Evolutionary conservation across 2,113 vertebrate genomes (phyloP).

Genomic region (Oreamnos americanus): DNA sequence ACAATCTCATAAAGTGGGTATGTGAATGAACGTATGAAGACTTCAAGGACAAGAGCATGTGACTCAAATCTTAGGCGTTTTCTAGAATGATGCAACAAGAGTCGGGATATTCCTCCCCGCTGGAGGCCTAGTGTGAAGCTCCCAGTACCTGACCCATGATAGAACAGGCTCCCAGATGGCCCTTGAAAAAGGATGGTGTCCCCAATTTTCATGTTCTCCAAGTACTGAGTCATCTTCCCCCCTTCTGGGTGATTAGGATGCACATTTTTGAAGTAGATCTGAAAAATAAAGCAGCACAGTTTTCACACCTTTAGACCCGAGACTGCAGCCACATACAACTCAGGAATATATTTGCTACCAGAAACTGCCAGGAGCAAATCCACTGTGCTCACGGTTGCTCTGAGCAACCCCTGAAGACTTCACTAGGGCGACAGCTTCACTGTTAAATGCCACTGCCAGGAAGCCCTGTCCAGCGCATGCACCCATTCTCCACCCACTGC

Average conservation of each 20-base stretch:
- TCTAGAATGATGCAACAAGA: slow-evolving; percentile 29
- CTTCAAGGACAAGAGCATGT: neutral
- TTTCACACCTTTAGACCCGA: neutral
- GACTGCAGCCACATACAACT: neutral
- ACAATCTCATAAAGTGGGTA: neutral
- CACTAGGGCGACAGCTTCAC: neutral
- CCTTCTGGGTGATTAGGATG: slow-evolving; percentile 89
- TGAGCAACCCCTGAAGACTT: neutral
- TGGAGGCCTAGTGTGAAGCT: neutral
- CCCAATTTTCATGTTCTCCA: slow-evolving; percentile 88
- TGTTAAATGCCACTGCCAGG: neutral
- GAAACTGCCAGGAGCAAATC: neutral
- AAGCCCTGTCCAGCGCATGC: neutral
- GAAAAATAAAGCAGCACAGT: neutral
- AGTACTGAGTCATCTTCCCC: slow-evolving; percentile 93
- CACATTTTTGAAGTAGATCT: slow-evolving; percentile 92
- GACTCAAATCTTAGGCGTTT: neutral
- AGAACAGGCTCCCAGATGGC: slow-evolving; percentile 90
- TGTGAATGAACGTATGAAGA: neutral
- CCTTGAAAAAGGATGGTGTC: slow-evolving; percentile 91
- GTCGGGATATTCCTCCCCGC: neutral
- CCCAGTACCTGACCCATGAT: slow-evolving; percentile 84
- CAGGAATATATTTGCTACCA: neutral
- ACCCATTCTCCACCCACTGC: neutral
- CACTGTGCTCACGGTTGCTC: neutral